These are phyloP conservation scores for Phrynocephalus guinanensis DNA, from an alignment of 2,797 vertebrate genomes.

Conservation along the genomic window DNA sequence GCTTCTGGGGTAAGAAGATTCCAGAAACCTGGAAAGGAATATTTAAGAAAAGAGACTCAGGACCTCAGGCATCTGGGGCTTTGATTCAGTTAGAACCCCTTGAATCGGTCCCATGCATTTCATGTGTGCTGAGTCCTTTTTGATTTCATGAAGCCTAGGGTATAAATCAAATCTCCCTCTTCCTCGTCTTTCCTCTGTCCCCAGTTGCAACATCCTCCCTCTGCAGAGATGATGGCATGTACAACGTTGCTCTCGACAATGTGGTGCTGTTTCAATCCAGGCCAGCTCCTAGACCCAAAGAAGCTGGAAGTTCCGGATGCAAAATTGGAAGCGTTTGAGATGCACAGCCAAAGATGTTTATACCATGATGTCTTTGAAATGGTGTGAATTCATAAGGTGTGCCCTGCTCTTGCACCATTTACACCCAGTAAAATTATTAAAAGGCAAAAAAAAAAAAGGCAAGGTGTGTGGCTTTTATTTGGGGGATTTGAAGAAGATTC, in stretches of 20 bases:
- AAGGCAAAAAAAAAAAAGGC: background rate
- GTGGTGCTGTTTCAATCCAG: background rate
- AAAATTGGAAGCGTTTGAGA: slow-evolving; percentile 9
- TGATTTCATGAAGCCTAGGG: background rate
- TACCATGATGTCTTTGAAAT: background rate
- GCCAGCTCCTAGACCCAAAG: background rate
- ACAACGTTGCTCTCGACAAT: fast-evolving
- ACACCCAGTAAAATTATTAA: background rate
- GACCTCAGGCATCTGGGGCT: background rate
- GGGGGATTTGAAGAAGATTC: slow-evolving; percentile 6
- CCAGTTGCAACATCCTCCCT: slow-evolving; percentile 81
- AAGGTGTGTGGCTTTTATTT: background rate
- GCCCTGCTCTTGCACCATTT: slow-evolving; percentile 22
- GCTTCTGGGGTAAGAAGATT: slow-evolving; percentile 86
- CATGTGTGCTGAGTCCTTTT: background rate
- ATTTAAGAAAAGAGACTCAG: background rate
- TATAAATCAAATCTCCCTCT: background rate
- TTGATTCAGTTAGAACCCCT: background rate
- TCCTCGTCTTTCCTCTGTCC: slow-evolving; percentile 51
- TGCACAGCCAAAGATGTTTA: slow-evolving; percentile 28
- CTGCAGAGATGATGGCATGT: slow-evolving; percentile 76
- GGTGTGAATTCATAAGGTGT: background rate
- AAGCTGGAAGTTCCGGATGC: slow-evolving; percentile 19
- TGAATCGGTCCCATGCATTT: background rate
- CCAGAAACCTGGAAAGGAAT: no score